Evolutionary conservation across 1,140 invertebrate species (phyloP), one percentile per base, ranked within the genome.

Genomic region (Mactra quadrangularis): DNA sequence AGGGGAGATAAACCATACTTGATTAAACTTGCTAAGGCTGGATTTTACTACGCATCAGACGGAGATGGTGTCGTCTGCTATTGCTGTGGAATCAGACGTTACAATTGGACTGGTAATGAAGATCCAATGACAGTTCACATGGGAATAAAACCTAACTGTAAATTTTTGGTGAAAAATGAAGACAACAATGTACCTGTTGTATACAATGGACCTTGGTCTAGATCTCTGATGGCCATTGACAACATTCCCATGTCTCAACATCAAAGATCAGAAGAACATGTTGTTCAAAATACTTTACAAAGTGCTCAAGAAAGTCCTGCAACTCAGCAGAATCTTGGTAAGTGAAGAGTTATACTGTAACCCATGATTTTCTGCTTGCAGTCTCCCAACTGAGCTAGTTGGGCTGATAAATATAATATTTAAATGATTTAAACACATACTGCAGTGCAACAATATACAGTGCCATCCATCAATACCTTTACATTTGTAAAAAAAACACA

Each of bases 21-120:
- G 29, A 71, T 60, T 11, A 71, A 33, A 38, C 25, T 71, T 17
- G 78, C 68, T 41, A 66, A 22, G 27, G 78, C 78, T 19, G 78
- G 78, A 38, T 81, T 81, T 38, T 81, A 81, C 35, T 81, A 71
- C 50, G 78, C 64, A 0, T 60, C 35, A 22, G 68, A 71, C 25
- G 68, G 55, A 19, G 66, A 71, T 81, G 66, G 59, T 22, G 53
- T 81, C 15, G 59, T 81, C 35, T 81, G 78, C 66, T 81, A 81
- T 27, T 71, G 78, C 29, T 81, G 78, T 59, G 78, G 66, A 22
- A 45, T 71, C n/a, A 38, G 78, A 9, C 29, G 66, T 17, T 60
- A 81, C 19, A 59, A 59, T 17, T 81, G 78, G 78, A 27, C 25
- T n/a, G 35, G 25, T 22, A 25, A 50, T 59, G 78, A 81, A 25